Percentiles rank a stretch among this genome's conserved stretches.
These are phyloP conservation scores for Alectura lathami DNA, from an alignment of 2,113 vertebrate species.

Conservation along the genomic window DNA sequence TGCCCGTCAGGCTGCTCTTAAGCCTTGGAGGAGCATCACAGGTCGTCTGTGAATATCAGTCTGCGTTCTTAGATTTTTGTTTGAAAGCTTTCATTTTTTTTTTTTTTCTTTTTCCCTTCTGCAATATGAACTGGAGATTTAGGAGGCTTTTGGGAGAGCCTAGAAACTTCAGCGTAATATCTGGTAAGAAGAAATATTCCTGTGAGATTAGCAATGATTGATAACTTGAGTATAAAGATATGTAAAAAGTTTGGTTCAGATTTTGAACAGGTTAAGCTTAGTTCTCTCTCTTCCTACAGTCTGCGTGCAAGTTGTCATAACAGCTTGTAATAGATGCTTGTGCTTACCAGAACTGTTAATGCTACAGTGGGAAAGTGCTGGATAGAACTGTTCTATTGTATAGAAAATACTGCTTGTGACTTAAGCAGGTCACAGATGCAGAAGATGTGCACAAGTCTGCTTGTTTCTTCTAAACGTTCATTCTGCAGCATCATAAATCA, in stretches of 20 bases:
- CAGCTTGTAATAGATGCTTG: neutral
- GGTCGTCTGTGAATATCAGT: neutral
- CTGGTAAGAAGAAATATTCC: neutral
- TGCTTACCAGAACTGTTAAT: slow-evolving; percentile 20
- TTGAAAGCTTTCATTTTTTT: neutral
- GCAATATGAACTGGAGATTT: neutral
- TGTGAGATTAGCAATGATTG: neutral
- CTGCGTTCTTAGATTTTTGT: neutral
- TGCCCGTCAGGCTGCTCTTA: neutral
- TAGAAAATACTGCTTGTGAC: neutral
- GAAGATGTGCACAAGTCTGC: neutral
- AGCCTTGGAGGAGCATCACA: neutral
- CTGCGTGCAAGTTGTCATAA: neutral
- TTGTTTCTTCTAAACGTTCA: neutral
- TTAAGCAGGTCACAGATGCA: neutral
- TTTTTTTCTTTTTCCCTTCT: neutral
- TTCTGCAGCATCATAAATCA: neutral
- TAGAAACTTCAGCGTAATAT: neutral
- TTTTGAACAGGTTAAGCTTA: neutral
- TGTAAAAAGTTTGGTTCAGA: neutral
- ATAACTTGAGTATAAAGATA: neutral
- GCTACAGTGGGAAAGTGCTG: neutral
- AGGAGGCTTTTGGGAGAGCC: neutral
- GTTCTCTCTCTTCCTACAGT: neutral
- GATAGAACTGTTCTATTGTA: neutral